Evolutionary conservation across 1,140 invertebrate species (phyloP).

Genomic region (Diorhabda elongata): DNA sequence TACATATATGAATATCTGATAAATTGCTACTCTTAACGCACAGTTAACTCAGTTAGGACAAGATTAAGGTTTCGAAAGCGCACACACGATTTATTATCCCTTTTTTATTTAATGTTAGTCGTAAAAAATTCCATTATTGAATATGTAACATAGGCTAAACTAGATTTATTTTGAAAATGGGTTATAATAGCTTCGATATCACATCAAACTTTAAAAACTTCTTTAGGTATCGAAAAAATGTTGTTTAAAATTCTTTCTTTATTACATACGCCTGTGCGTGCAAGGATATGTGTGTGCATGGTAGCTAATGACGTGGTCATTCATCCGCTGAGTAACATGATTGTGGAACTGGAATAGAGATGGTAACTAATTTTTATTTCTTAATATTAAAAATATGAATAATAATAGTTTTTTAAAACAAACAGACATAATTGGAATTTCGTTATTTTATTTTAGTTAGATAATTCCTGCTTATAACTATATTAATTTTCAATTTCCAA

Average conservation of each 20-base stretch:
- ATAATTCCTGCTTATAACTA: no score
- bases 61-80: background rate
- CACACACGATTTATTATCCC: background rate
- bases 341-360: background rate
- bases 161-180: no score
- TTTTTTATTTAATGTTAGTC: no score
- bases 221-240: background rate
- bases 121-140: no score
- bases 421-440: no score
- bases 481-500: no score
- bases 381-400: no score
- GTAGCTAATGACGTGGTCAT: constrained; percentile 33
- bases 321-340: constrained; percentile 11
- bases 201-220: no score
- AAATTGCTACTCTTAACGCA: constrained; percentile 1
- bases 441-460: no score
- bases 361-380: background rate
- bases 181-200: no score
- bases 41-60: constrained; percentile 1
- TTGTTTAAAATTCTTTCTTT: background rate
- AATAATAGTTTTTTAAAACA: no score
- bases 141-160: no score
- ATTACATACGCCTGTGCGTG: background rate
- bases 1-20: constrained; percentile 1
- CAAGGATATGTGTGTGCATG: constrained; percentile 5